Base-by-base conservation (phyloP, 2,888 invertebrate species). In the Neoitamus cyanurus region DNA sequence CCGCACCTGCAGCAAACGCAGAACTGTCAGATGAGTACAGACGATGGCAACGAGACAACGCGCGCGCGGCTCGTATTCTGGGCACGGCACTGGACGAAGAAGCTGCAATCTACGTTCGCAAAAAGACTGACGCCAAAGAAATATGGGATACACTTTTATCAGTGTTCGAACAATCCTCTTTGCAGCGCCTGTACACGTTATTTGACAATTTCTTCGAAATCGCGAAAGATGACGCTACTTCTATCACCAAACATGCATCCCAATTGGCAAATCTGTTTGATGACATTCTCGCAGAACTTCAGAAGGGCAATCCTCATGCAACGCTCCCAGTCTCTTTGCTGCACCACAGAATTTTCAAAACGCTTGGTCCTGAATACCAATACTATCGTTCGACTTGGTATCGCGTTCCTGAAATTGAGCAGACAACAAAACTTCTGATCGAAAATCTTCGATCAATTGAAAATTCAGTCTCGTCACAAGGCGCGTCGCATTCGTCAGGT, bases 321-420 rank as follows among this genome's bases (percentile, higher is more conserved):
- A 68, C 68, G 7, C 68, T 72, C 30, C 31, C 72, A 30, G 28
- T 72, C 1, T 30, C 72, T 25, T 72, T 72, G 31, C 72, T 72
- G 30, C 72, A 72, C 72, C 72, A 72, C 72, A 25, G 72, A 25
- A 72, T 72, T 72, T 72, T 72, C 72, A 72, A 72, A 72, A 72
- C 72, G 31, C 28, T 72, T 1, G 72, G 72, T 30, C 72, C 72
- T 30, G 72, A 72, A 72, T 72, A 72, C 31, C 72, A 72, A 31
- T 72, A 30, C 30, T 72, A 72, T n/a, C 72, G 72, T 72, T 72
- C 72, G 72, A 72, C 72, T 30, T 72, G 72, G 72, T 72, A 72
- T 72, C 72, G 72, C 28, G 72, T 72, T 72, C 72, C 72, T 30
- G 72, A 72, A 31, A 3, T 31, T 30, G 72, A 72, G 72, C 72